Base-by-base conservation (phyloP, 2,113 vertebrate species). In the Gavialis gangeticus region DNA sequence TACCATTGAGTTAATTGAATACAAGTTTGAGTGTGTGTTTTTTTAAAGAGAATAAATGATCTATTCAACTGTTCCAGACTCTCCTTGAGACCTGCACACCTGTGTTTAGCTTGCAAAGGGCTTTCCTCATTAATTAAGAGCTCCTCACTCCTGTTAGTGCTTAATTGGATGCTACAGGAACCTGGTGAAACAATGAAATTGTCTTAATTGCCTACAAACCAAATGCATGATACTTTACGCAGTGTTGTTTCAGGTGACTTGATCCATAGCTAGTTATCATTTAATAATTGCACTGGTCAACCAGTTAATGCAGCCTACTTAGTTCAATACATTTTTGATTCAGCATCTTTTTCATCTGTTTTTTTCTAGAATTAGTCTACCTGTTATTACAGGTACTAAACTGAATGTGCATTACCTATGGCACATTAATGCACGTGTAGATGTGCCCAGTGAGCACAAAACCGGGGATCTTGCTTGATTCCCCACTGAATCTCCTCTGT, bases 41-140 rank as follows among this genome's bases (percentile, higher is more conserved):
- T 84, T 89, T 6, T 3, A 37, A 81, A 37, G 94, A 93, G 82
- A 91, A 93, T 93, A 97, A 98, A 96, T 95, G 58, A 92, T 97
- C 76, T 95, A 27, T 80, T 96, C 85, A 85, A 90, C 95, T 95
- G n/a, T 97, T 96, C 94, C 96, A 96, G 95, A 94, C 96, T 95
- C 90, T 97, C 79, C 85, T 96, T 95, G 97, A 98, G 92, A 54
- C 57, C 66, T 57, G 63, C 92, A 96, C 97, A 98, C 98, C 97
- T 98, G 97, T 95, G 93, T 93, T 92, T 97, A 34, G 75, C 96
- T 96, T 97, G 88, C 84, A 60, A 93, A 97, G 85, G 91, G 82
- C 91, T 97, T 97, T 92, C 84, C 92, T 97, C 94, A 24, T 30
- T 97, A 98, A 97, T 98, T 98, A 98, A 97, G 96, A 97, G 89